Base-by-base conservation (phyloP, 2,113 vertebrate species). In the Alces alces region DNA sequence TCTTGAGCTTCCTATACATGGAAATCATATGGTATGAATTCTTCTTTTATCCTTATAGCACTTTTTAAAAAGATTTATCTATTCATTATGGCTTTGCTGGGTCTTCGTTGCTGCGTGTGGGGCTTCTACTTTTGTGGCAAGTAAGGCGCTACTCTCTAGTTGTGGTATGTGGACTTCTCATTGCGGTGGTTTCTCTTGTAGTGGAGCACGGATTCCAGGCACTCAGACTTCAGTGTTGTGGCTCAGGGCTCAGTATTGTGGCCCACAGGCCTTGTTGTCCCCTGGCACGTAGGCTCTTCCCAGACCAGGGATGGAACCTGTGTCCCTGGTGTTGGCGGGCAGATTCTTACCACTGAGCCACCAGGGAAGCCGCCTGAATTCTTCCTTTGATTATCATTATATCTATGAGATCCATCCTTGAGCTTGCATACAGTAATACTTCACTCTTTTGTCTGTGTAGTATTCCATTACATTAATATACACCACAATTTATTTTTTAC, bases 401-500 rank as follows among this genome's bases (percentile, higher is more conserved):
- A 15, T 57, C 2, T 57, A 36, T 84, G 82, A 55, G 52, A 25
- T 39, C n/a, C n/a, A 39, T 57, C 23, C n/a, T 27, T 39, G n/a
- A 57, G 13, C 52, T 84, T 39, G 54, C 33, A 39, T 57, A 14
- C 3, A n/a, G 52, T 84, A 54, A 25, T 52, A 55, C 23, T 83
- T 93, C 45, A 87, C 28, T 82, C 28, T 84, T 90, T 47, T 88
- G 76, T 78, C 57, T 30, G 19, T 15, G 15, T 7, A 61, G 30
- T 36, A 66, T 70, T 97, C 12, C 4, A 36, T 60, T 70, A 55
- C 85, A 55, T 86, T 61, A 83, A 83, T 55, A 87, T 58, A 61
- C 64, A 50, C 1, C 28, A 85, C 1, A 54, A 55, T 73, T 93
- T 83, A 84, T 45, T 79, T 70, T 66, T 79, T 70, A 47, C 43